Base-by-base conservation (phyloP, 2,113 vertebrate species). In the Saccopteryx leptura region DNA sequence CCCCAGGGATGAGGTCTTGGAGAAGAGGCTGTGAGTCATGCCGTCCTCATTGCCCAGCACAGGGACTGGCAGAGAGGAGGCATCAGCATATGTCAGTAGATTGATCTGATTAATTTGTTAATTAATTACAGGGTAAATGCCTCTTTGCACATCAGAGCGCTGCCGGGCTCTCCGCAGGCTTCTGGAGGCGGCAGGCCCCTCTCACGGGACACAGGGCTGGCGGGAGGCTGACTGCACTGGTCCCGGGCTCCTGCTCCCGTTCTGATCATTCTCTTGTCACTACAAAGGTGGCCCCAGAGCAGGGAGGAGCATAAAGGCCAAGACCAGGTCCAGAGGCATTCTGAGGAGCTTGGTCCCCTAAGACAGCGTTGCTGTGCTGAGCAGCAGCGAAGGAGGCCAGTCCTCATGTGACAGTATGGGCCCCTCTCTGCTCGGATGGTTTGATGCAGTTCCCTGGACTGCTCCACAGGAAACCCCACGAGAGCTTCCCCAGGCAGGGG, bases 61-160 rank as follows among this genome's bases (percentile, higher is more conserved):
- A 19, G 19, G 26, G 54, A 19, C 93, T n/a, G 88, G 85, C 85
- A 61, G 95, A 48, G 65, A 75, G 69, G 80, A 52, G 88, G 54
- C 81, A 28, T 12, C 28, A 5, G 76, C 96, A 61, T 76, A n/a
- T 84, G 88, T 31, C 39, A 93, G 72, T n/a, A 23, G 89, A 81
- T 23, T 39, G 95, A 88, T 85, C 54, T 10, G 96, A 88, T 71
- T 60, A 66, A 88, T 90, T 23, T 65, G 91, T 33, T 75, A 74
- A 60, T 92, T 79, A 92, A 95, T 75, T 80, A 24, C 54, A 81
- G 50, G 56, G 86, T 1, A 46, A 23, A 61, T 17, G 86, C 26
- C 52, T 85, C 82, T 88, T 39, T 81, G 82, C 68, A n/a, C 60
- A 39, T 18, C 0, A 23, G 81, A 86, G n/a, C 2, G 83, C 87